A percentile compares a stretch with the other conserved stretches of the same genome.
phyloP scores from a whole-genome alignment of 2,797 vertebrate genomes.

The Malurus leucopterus region DNA sequence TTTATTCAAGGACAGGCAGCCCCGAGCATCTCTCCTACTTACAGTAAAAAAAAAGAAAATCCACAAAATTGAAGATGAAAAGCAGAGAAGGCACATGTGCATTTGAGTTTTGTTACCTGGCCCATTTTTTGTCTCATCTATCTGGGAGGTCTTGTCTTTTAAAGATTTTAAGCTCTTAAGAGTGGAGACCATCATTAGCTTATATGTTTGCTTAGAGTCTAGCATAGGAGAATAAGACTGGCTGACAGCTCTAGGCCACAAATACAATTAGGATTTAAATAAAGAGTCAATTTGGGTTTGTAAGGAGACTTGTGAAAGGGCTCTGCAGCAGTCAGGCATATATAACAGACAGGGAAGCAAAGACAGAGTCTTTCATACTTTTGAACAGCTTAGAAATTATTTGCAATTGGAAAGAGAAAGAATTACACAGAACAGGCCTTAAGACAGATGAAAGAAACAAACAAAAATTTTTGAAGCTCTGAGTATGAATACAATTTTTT shows the following conservation, averaged over 20 bases:
- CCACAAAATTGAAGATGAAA: not conserved
- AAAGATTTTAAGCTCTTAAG: conserved; percentile 57
- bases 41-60: not conserved
- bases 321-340: not conserved
- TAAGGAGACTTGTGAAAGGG: not conserved
- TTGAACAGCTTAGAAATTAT: not conserved
- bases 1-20: not conserved
- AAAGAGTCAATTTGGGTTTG: conserved; percentile 2
- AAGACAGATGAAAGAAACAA: not conserved
- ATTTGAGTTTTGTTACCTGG: conserved; percentile 33
- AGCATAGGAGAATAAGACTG: not conserved
- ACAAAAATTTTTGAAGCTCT: not conserved
- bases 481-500: not conserved
- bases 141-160: conserved; percentile 53
- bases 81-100: not conserved
- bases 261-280: conserved; percentile 59
- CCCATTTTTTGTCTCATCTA: conserved; percentile 44
- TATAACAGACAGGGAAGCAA: not conserved
- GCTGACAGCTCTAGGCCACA: conserved; percentile 58
- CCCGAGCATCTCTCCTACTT: not conserved
- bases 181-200: conserved; percentile 38
- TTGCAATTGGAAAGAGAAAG: not conserved
- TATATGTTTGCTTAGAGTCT: conserved; percentile 49
- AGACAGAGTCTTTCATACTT: not conserved
- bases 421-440: not conserved